These are phyloP conservation scores for Sebastes goodei DNA, from an alignment of 2,797 vertebrate species.

Conservation along the genomic window DNA sequence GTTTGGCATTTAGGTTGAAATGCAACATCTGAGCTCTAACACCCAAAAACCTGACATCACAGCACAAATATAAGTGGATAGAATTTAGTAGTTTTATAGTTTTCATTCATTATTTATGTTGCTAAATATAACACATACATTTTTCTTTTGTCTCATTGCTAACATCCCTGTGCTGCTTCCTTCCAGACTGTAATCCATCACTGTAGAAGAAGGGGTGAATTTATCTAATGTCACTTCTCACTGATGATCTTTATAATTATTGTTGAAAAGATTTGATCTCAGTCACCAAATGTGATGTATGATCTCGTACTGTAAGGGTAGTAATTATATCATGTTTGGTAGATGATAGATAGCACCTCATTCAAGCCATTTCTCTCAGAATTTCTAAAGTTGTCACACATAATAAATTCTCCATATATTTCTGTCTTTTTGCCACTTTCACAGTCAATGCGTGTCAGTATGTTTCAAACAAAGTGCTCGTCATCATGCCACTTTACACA, in stretches of 20 bases:
- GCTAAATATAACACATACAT: not conserved
- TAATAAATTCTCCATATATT: not conserved
- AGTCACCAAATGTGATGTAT: not conserved
- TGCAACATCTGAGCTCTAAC: not conserved
- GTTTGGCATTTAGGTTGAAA: not conserved
- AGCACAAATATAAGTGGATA: not conserved
- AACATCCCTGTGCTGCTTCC: not conserved
- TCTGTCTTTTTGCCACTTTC: not conserved
- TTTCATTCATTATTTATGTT: not conserved
- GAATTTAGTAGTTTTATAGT: not conserved
- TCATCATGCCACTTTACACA: not conserved
- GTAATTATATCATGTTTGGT: not conserved
- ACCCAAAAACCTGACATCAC: not conserved
- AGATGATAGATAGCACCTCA: not conserved
- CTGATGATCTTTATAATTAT: not conserved
- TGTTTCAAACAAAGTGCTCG: not conserved
- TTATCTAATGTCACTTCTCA: not conserved
- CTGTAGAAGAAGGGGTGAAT: not conserved
- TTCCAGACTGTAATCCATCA: not conserved
- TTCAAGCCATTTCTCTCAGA: not conserved
- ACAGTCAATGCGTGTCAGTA: not conserved
- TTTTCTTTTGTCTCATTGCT: conserved; percentile 2
- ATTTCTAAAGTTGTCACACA: not conserved
- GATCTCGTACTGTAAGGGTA: not conserved
- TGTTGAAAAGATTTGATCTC: conserved; percentile 10